phyloP scores from a whole-genome alignment of 2,888 invertebrate genomes.

The Seira ritae region DNA sequence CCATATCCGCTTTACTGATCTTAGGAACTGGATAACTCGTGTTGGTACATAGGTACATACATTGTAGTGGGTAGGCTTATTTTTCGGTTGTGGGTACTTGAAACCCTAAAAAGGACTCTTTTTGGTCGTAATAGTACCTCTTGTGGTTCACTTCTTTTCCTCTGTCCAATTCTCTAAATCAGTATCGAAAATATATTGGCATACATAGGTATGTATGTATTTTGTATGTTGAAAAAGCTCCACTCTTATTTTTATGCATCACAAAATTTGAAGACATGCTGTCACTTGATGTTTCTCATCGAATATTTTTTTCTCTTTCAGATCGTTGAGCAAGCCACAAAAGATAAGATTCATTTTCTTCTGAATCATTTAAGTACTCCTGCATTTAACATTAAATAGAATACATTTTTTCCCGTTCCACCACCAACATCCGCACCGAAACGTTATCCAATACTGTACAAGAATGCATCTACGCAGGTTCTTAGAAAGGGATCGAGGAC shows the following conservation, averaged over 20 bases:
- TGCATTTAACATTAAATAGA: too few relatives aligned
- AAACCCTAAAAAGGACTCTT: background rate
- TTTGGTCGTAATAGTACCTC: too few relatives aligned
- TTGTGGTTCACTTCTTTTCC: too few relatives aligned
- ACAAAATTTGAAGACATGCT: conserved; percentile 56
- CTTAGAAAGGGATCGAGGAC: conserved; percentile 16
- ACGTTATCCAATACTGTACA: background rate
- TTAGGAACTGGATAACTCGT: background rate
- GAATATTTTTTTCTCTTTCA: conserved; percentile 44
- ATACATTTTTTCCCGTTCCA: too few relatives aligned
- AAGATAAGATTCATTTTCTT: conserved; percentile 33
- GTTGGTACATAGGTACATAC: too few relatives aligned
- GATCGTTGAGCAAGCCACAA: conserved; percentile 55
- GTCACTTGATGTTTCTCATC: conserved; percentile 56
- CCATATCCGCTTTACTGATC: background rate
- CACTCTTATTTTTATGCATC: conserved; percentile 58
- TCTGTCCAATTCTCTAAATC: too few relatives aligned
- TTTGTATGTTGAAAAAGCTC: conserved; percentile 13
- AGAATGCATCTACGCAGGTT: too few relatives aligned
- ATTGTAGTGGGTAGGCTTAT: background rate
- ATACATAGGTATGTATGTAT: background rate
- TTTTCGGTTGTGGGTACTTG: conserved; percentile 13
- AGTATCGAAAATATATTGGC: too few relatives aligned
- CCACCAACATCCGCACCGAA: background rate
- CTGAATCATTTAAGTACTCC: background rate